phyloP scores from a whole-genome alignment of 2,888 invertebrate species.

The Glyphotaelius pellucidus region DNA sequence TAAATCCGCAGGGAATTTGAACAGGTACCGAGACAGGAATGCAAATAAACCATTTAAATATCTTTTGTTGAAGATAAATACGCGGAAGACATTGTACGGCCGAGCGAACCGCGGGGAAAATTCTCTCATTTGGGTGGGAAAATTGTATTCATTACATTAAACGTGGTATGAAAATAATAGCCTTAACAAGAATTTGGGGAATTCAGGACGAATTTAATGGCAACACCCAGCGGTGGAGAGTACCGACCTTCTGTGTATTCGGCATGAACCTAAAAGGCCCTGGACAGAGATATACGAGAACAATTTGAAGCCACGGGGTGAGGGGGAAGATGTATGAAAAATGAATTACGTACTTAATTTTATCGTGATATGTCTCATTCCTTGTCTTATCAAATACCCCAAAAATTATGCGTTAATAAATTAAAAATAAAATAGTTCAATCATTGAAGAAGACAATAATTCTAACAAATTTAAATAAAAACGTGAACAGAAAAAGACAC shows the following conservation, averaged over 20 bases:
- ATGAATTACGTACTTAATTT: too few relatives aligned
- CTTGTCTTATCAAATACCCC: too few relatives aligned
- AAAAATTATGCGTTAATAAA: too few relatives aligned
- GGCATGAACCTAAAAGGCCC: not conserved
- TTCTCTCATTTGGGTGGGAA: constrained; percentile 20
- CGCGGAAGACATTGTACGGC: constrained; percentile 41
- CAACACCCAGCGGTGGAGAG: constrained; percentile 10
- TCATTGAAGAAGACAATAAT: too few relatives aligned
- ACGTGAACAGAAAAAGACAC: too few relatives aligned
- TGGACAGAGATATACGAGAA: too few relatives aligned
- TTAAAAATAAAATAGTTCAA: too few relatives aligned
- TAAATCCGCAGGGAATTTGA: not conserved
- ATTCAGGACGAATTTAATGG: constrained; percentile 41
- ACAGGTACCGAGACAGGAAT: not conserved
- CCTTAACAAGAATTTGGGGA: constrained; percentile 47
- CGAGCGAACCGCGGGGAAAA: constrained; percentile 21
- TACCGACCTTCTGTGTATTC: not conserved
- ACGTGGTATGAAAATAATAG: constrained; percentile 58
- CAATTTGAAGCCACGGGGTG: too few relatives aligned
- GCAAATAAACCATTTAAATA: not conserved
- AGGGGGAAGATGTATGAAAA: too few relatives aligned
- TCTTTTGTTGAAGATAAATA: constrained; percentile 38
- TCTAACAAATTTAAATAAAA: too few relatives aligned
- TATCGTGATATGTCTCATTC: too few relatives aligned
- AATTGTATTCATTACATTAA: constrained; percentile 58